phyloP scores from a whole-genome alignment of 2,797 vertebrate genomes.

The Melanotaenia boesemani region DNA sequence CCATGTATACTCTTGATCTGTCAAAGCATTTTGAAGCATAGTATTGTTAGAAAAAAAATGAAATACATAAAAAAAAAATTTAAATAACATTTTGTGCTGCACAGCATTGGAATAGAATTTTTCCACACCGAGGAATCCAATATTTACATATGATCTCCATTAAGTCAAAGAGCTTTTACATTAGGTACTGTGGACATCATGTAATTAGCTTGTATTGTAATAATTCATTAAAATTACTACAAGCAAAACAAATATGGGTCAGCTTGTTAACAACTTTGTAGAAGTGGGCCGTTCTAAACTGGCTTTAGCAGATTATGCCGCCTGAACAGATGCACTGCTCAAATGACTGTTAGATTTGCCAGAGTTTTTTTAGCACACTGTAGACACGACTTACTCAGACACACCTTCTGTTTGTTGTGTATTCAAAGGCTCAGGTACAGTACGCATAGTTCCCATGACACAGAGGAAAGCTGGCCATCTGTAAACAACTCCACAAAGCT shows the following conservation, averaged over 20 bases:
- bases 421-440: not conserved
- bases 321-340: constrained; percentile 69
- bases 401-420: constrained; percentile 51
- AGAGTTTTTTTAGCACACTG: constrained; percentile 52
- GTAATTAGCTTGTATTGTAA: not conserved
- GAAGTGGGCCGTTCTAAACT: constrained; percentile 65
- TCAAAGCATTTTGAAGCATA: not conserved
- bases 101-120: too few species aligned
- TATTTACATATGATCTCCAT: too few species aligned
- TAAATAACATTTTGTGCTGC: too few species aligned
- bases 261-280: constrained; percentile 46
- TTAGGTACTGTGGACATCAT: too few species aligned
- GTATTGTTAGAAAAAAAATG: too few species aligned
- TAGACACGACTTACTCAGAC: constrained; percentile 14
- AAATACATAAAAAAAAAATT: too few species aligned
- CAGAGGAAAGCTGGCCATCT: constrained; percentile 38
- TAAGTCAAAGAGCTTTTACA: too few species aligned
- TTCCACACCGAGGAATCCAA: too few species aligned
- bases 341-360: constrained; percentile 41
- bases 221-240: not conserved
- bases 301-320: constrained; percentile 77
- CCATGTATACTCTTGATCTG: not conserved
- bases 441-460: not conserved
- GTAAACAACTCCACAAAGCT: constrained; percentile 36
- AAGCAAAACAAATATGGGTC: constrained; percentile 56